Base-by-base conservation (phyloP, 2,113 vertebrate genomes). In the Symphodus melops region DNA sequence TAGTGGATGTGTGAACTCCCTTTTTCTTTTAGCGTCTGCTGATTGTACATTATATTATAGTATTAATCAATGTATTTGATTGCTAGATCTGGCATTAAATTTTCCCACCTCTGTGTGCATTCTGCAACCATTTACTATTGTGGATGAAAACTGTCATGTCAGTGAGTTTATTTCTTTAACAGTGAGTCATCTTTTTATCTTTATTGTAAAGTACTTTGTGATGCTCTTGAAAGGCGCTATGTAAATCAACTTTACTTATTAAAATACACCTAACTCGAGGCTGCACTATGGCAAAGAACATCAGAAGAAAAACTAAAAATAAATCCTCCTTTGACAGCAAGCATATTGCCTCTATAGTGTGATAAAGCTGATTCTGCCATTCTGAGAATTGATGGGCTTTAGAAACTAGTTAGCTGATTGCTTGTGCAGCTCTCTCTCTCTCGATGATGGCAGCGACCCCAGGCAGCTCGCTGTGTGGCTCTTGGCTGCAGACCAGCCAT, bases 281-380 rank as follows among this genome's bases (percentile, higher is more conserved):
- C 84, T 64, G 86, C 82, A 86, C 79, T 70, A 46, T 62, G 10
- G 75, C 19, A 65, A 74, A 64, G 60, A 70, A 49, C 36, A 75
- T 79, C 63, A 75, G 64, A 59, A 77, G 53, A 66, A 52, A 68
- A 78, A 52, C n/a, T 72, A 37, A 61, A 61, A 58, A 74, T 82
- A 78, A 89, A 82, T 80, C 79, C 8, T 81, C 28, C 9, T 11
- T 2, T 33, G 39, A 68, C 23, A 65, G 72, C 13, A 0, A 57
- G 54, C 25, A 13, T 33, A 20, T 76, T 58, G 75, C 66, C 69
- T 67, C 77, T 66, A 73, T 59, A 54, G 55, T 53, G 56, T 62
- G 66, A 81, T 79, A 66, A 80, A 88, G 86, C 84, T 88, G 86
- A 90, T 70, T 60, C 58, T 67, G 78, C 75, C 74, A 46, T 78